These are phyloP conservation scores for Triplophysa tibetana DNA, from an alignment of 2,113 vertebrate species.

Conservation along the genomic window DNA sequence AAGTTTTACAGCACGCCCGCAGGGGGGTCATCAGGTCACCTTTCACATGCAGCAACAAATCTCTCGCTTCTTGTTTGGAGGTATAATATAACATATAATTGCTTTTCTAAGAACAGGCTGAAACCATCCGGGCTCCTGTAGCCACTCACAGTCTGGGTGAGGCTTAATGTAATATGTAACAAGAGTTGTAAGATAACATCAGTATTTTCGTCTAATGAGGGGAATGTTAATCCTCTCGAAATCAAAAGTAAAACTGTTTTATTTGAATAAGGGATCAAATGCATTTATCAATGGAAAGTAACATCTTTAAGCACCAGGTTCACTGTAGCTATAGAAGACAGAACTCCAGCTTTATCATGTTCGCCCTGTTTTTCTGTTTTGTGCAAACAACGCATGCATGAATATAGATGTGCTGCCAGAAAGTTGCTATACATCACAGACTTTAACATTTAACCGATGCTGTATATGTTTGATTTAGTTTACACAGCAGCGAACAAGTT, in stretches of 20 bases:
- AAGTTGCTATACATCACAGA: too few species aligned
- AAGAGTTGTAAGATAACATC: slow-evolving; percentile 16
- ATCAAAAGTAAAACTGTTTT: too few species aligned
- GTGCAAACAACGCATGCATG: too few species aligned
- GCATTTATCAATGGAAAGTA: not conserved
- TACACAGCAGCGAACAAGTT: too few species aligned
- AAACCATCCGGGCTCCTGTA: slow-evolving; percentile 22
- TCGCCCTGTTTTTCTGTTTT: too few species aligned
- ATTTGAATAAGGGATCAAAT: slow-evolving; percentile 16
- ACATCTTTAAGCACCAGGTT: too few species aligned
- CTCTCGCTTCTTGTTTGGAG: slow-evolving; percentile 30
- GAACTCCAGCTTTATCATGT: too few species aligned
- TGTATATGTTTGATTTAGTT: too few species aligned
- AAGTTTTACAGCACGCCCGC: not conserved
- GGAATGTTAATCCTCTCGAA: slow-evolving; percentile 21
- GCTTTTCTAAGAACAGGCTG: slow-evolving; percentile 38
- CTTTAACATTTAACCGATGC: too few species aligned
- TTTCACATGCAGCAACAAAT: slow-evolving; percentile 22
- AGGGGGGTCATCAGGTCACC: slow-evolving; percentile 20
- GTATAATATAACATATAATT: slow-evolving; percentile 42
- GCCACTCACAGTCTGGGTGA: not conserved
- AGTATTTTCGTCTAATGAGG: not conserved
- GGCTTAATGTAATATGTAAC: slow-evolving; percentile 11
- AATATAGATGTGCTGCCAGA: too few species aligned
- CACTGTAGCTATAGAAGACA: too few species aligned